A percentile compares a stretch with the other conserved stretches of the same genome.
These are phyloP conservation scores for Nebria salina DNA, from an alignment of 2,888 invertebrate species.

Conservation along the genomic window DNA sequence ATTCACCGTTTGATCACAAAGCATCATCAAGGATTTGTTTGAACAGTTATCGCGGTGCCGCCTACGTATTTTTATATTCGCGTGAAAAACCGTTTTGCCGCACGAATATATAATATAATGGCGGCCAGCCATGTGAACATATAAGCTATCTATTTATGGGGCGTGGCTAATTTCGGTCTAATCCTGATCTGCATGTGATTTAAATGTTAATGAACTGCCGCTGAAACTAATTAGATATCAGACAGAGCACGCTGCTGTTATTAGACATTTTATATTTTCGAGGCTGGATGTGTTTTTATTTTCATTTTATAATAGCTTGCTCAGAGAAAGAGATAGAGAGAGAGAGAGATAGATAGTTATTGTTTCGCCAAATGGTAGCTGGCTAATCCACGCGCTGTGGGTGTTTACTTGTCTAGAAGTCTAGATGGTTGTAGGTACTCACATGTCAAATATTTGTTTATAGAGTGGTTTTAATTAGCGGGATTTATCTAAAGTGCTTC, in stretches of 20 bases:
- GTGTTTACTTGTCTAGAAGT: too few species aligned
- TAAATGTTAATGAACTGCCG: constrained; percentile 44
- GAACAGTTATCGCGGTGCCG: not conserved
- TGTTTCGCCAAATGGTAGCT: too few species aligned
- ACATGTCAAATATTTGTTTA: too few species aligned
- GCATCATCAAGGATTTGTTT: not conserved
- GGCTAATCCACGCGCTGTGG: too few species aligned
- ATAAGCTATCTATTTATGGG: constrained; percentile 35
- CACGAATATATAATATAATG: not conserved
- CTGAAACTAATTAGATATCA: constrained; percentile 39
- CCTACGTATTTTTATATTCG: not conserved
- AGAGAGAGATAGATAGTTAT: too few species aligned
- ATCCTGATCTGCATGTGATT: constrained; percentile 46
- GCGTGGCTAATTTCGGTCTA: constrained; percentile 45
- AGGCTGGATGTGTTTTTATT: too few species aligned
- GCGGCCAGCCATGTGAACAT: constrained; percentile 13
- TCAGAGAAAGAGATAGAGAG: too few species aligned
- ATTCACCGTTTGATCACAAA: not conserved
- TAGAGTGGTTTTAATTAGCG: too few species aligned
- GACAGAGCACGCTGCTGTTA: constrained; percentile 34
- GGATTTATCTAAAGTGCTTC: too few species aligned
- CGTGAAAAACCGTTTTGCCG: not conserved
- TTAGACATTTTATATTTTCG: constrained; percentile 36
- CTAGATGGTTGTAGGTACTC: too few species aligned
- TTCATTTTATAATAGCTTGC: too few species aligned